phyloP scores from a whole-genome alignment of 53 echinoderm and acorn worm genomes.

The Luidia sarsii region DNA sequence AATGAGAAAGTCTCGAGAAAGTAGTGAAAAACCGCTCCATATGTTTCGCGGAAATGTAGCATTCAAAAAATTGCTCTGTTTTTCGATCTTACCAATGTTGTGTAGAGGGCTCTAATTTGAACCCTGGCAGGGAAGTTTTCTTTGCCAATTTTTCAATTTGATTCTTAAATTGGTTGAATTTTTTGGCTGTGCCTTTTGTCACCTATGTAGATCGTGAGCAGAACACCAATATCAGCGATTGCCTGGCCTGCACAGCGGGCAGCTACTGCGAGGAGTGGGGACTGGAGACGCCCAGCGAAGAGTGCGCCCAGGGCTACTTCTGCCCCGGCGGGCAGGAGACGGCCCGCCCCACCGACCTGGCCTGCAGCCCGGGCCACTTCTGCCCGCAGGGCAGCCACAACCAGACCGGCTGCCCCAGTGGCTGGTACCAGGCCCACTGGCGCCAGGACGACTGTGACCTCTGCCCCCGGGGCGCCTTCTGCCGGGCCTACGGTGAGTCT shows the following conservation, averaged over 20 bases:
- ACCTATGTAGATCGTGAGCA: slow-evolving; percentile 62
- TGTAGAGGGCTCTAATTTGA: too few species aligned
- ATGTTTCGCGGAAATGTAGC: too few species aligned
- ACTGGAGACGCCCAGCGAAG: slow-evolving; percentile 63
- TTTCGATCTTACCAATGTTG: too few species aligned
- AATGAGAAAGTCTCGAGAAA: too few species aligned
- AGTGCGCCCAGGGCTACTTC: slow-evolving; percentile 83
- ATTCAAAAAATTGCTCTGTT: too few species aligned
- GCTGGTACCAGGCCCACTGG: slow-evolving; percentile 96
- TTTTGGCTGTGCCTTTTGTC: too few species aligned
- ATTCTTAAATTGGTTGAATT: too few species aligned
- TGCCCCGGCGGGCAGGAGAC: slow-evolving; percentile 94
- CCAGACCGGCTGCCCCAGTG: slow-evolving; percentile 90
- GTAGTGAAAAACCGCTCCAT: too few species aligned
- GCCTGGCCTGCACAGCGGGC: slow-evolving; percentile 79
- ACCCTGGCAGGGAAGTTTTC: too few species aligned
- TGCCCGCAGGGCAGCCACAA: slow-evolving; percentile 79
- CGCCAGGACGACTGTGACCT: slow-evolving; percentile 75
- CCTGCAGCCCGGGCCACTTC: slow-evolving; percentile 99
- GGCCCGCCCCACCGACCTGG: slow-evolving; percentile 79
- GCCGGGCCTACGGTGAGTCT: slow-evolving; percentile 88
- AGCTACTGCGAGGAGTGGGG: slow-evolving; percentile 92
- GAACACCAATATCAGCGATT: slow-evolving; percentile 80
- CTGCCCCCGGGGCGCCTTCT: slow-evolving; percentile 88
- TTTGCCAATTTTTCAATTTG: too few species aligned